A percentile compares a stretch with the other conserved stretches of the same genome.
phyloP scores from a whole-genome alignment of 1,140 invertebrate genomes.

The Ceratitis capitata region DNA sequence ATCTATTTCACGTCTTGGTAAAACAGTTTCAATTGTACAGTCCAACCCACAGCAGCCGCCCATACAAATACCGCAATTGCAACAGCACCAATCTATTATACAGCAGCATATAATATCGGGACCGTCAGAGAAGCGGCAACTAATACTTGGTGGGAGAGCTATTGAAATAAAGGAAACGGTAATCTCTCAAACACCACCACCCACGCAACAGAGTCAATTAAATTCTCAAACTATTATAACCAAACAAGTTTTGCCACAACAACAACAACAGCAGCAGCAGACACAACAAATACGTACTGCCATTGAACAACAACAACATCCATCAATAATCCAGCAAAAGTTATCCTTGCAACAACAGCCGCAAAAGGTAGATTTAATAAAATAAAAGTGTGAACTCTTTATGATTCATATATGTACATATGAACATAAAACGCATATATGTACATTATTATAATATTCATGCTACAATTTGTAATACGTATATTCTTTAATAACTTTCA shows the following conservation, averaged over 20 bases:
- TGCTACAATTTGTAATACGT: too few relatives aligned
- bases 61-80: conserved; percentile 57
- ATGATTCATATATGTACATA: not conserved
- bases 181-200: conserved; percentile 57
- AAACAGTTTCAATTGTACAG: conserved; percentile 45
- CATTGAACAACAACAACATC: conserved; percentile 50
- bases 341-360: not conserved
- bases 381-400: too few relatives aligned
- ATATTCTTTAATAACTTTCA: not conserved
- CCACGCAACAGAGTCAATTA: conserved; percentile 56
- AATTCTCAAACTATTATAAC: conserved; percentile 63
- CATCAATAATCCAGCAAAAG: conserved; percentile 49
- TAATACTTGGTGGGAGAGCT: conserved; percentile 47
- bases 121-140: conserved; percentile 55
- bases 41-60: conserved; percentile 41
- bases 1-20: conserved; percentile 24
- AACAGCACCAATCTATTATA: conserved; percentile 63
- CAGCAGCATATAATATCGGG: conserved; percentile 62
- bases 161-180: conserved; percentile 58
- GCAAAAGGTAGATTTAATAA: conserved; percentile 18
- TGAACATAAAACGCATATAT: not conserved
- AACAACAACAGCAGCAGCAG: conserved; percentile 54
- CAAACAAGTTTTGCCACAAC: conserved; percentile 50
- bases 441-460: too few relatives aligned
- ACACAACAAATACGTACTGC: conserved; percentile 41